phyloP scores from a whole-genome alignment of 2,888 invertebrate genomes.

The Microplitis deprimator region DNA sequence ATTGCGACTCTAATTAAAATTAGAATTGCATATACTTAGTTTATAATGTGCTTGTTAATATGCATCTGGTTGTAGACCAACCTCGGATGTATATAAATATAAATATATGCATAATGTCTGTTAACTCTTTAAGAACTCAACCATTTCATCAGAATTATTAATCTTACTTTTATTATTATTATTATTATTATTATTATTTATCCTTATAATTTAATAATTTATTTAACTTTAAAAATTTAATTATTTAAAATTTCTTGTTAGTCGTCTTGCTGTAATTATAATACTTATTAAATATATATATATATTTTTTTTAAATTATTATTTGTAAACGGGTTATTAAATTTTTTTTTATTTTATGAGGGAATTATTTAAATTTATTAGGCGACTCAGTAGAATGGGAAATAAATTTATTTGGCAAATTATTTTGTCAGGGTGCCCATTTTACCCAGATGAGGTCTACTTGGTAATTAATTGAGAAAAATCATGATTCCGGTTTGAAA shows the following conservation, averaged over 20 bases:
- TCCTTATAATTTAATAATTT: not conserved
- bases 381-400: too few species aligned
- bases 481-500: not conserved
- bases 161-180: not conserved
- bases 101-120: slow-evolving; percentile 3
- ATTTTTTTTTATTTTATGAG: not conserved
- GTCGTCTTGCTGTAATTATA: not conserved
- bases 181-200: not conserved
- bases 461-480: too few species aligned
- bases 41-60: slow-evolving; percentile 12
- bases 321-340: not conserved
- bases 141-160: not conserved
- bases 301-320: not conserved
- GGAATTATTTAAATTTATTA: too few species aligned
- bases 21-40: slow-evolving; percentile 48
- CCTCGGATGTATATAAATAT: not conserved
- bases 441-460: too few species aligned
- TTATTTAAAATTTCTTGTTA: not conserved
- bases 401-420: too few species aligned
- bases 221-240: not conserved
- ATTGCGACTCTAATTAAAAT: slow-evolving; percentile 65
- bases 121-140: not conserved
- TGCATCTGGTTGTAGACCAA: slow-evolving; percentile 7
- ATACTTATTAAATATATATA: not conserved
- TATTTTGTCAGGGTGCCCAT: too few species aligned